Evolutionary conservation across 1,140 invertebrate species (phyloP).

Genomic region (Bradysia coprophila): DNA sequence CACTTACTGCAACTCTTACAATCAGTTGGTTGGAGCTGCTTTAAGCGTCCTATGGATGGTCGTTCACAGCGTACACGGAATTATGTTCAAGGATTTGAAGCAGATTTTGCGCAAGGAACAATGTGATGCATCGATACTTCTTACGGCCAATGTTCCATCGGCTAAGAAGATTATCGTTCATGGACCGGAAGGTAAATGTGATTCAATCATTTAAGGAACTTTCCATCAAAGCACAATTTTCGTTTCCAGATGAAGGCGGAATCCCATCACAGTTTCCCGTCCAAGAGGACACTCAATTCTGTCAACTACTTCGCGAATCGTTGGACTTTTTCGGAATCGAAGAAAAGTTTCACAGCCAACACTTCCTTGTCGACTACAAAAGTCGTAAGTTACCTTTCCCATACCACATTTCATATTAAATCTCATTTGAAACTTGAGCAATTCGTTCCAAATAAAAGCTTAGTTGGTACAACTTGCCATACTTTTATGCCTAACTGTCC

Average conservation of each 20-base stretch:
- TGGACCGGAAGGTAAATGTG: slow-evolving; percentile 48
- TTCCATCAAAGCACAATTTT: no score
- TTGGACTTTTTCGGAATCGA: slow-evolving; percentile 96
- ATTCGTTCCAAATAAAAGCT: no score
- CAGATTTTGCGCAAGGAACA: slow-evolving; percentile 98
- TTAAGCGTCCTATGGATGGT: slow-evolving; percentile 95
- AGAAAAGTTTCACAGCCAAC: slow-evolving; percentile 71
- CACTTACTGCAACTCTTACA: neutral
- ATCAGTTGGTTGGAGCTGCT: slow-evolving; percentile 74
- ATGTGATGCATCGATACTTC: slow-evolving; percentile 90
- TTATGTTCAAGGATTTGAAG: slow-evolving; percentile 99
- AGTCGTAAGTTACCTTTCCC: slow-evolving; percentile 82
- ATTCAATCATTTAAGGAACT: slow-evolving; percentile 1
- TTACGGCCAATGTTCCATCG: slow-evolving; percentile 96
- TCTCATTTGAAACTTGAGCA: slow-evolving; percentile 2
- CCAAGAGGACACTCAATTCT: slow-evolving; percentile 97
- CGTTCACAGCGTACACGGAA: slow-evolving; percentile 91
- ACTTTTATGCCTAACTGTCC: no score
- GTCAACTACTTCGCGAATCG: slow-evolving; percentile 85
- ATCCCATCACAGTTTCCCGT: slow-evolving; percentile 98
- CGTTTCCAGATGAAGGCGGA: slow-evolving; percentile 65
- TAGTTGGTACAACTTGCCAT: no score
- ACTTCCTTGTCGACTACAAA: slow-evolving; percentile 94
- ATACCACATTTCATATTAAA: slow-evolving; percentile 6
- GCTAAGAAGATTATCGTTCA: slow-evolving; percentile 99